Base-by-base conservation (phyloP, 2,888 invertebrate species). In the Girardia tigrina region DNA sequence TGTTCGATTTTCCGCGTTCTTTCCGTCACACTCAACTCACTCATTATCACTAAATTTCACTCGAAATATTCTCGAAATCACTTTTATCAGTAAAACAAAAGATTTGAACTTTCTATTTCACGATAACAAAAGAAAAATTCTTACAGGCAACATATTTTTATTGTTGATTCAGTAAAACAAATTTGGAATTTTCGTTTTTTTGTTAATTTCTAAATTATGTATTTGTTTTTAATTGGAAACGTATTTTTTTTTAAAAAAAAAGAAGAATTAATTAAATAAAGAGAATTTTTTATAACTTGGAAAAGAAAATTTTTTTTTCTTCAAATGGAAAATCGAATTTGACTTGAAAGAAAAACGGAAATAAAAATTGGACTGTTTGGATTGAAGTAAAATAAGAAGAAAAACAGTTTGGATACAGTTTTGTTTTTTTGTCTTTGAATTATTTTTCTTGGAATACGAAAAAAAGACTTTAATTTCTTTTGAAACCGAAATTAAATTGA, bases 41-140 rank as follows among this genome's bases (percentile, higher is more conserved):
- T 56, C 56, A 56, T 56, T 36, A 36, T 36, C 12, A 36, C 8
- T 12, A 36, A 16, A 36, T 36, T 36, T 36, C 36, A 36, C 8
- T 36, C 36, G 16, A 36, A 36, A 36, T n/a, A n/a, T n/a, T n/a
- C n/a, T n/a, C n/a, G n/a, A n/a, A 36, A 36, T 36, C 8, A 36
- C 36, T 36, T 36, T 16, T 12, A 36, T 36, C 36, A 12, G n/a
- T 16, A 23, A 2, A 56, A 56, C 56, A 56, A 56, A 20, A 56
- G 56, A 56, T 56, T 56, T 56, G 56, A 56, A 56, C 56, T 56
- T 56, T 56, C 56, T 56, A 56, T 56, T 56, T 56, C 56, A 56
- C 56, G 56, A 56, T 56, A 56, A 56, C 56, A 56, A 56, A 56
- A 56, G 56, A 56, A 56, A 56, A 56, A 16, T 56, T 56, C 56